Evolutionary conservation across 2,888 invertebrate species (phyloP), one percentile per base, ranked within the genome.

Genomic region (Heliconius sara): DNA sequence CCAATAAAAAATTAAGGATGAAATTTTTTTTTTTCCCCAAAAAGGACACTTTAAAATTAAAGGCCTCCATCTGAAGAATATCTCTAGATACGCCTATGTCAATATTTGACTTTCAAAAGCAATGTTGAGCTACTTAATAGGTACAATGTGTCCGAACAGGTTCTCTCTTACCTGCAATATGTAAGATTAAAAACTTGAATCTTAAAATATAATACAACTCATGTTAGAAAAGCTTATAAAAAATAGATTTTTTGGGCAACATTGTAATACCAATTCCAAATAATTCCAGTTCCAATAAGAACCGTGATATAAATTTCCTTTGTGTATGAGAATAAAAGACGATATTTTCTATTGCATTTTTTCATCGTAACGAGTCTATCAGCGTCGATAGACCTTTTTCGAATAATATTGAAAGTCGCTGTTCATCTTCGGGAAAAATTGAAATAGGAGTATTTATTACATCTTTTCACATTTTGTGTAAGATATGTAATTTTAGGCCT

Each of bases 341-440:
- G 7, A 57, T 13, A 60, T 73, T 60, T 73, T 57, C 7, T 73
- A 34, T 73, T 57, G 34, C 52, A 73, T 73, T 67, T 57, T 60
- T 30, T 72, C 52, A 0, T n/a, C 57, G 57, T 22, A 73, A 73
- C 34, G 22, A 72, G 27, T 19, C 47, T 22, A 52, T 52, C 72
- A 52, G 30, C 30, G 52, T 52, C 52, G 72, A 27, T 52, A 19
- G 52, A 19, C 30, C 25, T 57, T 57, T 30, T 27, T 27, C 10
- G 30, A 72, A 57, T 72, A 34, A 72, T 72, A 57, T 57, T 13
- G 6, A 13, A 27, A 57, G 57, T 57, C 13, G 13, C 52, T 52
- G 34, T 72, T 30, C 34, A 16, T 73, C 60, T n/a, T n/a, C n/a
- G 39, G 25, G 34, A 60, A 39, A 73, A 70, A 70, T 43, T 13